Evolutionary conservation across 2,113 vertebrate species (phyloP), one percentile per base, ranked within the genome.

Genomic region (Ariopsis seemanni): DNA sequence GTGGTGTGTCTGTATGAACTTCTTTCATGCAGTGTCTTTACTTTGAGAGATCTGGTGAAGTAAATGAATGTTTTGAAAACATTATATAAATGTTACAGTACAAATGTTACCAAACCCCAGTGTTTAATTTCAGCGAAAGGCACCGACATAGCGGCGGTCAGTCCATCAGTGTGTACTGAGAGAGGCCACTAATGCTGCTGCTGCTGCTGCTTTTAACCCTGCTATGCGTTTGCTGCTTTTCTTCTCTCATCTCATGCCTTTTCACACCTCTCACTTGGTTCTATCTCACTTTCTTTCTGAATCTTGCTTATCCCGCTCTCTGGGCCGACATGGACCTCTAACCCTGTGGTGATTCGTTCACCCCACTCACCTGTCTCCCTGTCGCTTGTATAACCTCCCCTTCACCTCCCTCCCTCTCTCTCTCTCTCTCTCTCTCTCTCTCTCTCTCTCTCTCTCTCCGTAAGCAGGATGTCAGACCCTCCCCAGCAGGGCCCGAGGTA

Each of bases 391-490:
- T 89, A 71, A 87, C 62, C 86, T 85, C 52, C 83, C 34, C 62
- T 58, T 34, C 86, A 48, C 86, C 60, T 75, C 83, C 72, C 86
- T 57, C 25, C 27, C 25, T 53, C 50, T 52, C 71, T 74, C 34
- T 50, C 60, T 75, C 83, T 63, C 86, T 75, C 72, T 75, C 82
- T 82, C 60, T 86, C 86, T 78, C 60, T 75, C 83, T 65, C 86
- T 57, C 25, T 15, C 25, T 53, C 50, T 52, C 71, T 74, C 34
- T 75, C 82, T 82, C 60, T 86, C 86, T 78, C 87, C 62, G 81
- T 91, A 88, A 88, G 82, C 91, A 92, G 91, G 91, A 91, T 92
- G 88, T 92, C 91, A 92, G 91, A 92, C 91, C 48, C 90, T 92
- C 75, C 91, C 91, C 86, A 91, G 87, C 80, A 88, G 88, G 84